These are phyloP conservation scores for Enteromius paludinosus DNA, from an alignment of 2,797 vertebrate genomes.

Conservation along the genomic window DNA sequence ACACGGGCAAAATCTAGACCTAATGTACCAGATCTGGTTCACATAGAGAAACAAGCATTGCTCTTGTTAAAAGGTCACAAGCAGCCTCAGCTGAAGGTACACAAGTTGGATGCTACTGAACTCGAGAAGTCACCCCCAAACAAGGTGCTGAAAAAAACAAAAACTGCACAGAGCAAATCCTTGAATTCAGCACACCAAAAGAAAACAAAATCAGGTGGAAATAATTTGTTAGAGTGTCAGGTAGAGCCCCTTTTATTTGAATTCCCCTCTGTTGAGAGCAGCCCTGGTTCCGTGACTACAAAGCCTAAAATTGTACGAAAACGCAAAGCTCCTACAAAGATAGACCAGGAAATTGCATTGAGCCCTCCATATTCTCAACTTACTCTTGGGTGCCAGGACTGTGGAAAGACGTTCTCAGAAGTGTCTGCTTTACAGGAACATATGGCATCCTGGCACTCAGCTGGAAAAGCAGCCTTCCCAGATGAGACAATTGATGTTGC, in stretches of 20 bases:
- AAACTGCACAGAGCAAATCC: slow-evolving; percentile 29
- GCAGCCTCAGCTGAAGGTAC: slow-evolving; percentile 82
- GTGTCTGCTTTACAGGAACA: slow-evolving; percentile 79
- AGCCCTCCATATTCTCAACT: slow-evolving; percentile 71
- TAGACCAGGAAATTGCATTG: slow-evolving; percentile 77
- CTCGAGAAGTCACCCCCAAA: slow-evolving; percentile 54
- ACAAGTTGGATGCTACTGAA: slow-evolving; percentile 79
- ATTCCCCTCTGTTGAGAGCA: slow-evolving; percentile 59
- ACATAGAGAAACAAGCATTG: slow-evolving; percentile 58
- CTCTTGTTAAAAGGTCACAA: slow-evolving; percentile 83
- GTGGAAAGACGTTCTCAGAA: slow-evolving; percentile 77
- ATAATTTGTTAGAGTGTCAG: slow-evolving; percentile 67
- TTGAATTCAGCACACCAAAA: slow-evolving; percentile 23
- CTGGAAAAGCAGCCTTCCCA: slow-evolving; percentile 72
- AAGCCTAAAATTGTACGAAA: slow-evolving; percentile 76
- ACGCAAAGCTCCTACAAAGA: slow-evolving; percentile 72
- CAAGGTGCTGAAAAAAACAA: slow-evolving; percentile 36
- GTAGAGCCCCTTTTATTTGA: slow-evolving; percentile 68
- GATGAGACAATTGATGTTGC: slow-evolving; percentile 47
- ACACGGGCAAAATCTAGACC: slow-evolving; percentile 47
- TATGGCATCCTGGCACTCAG: slow-evolving; percentile 72
- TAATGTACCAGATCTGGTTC: slow-evolving; percentile 33
- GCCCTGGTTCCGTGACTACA: slow-evolving; percentile 41
- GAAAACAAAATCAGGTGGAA: slow-evolving; percentile 40
- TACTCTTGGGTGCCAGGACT: slow-evolving; percentile 78